These are phyloP conservation scores for Theonella swinhoei DNA, from an alignment of 37 sponge, comb jelly and placozoan genomes.

Conservation along the genomic window DNA sequence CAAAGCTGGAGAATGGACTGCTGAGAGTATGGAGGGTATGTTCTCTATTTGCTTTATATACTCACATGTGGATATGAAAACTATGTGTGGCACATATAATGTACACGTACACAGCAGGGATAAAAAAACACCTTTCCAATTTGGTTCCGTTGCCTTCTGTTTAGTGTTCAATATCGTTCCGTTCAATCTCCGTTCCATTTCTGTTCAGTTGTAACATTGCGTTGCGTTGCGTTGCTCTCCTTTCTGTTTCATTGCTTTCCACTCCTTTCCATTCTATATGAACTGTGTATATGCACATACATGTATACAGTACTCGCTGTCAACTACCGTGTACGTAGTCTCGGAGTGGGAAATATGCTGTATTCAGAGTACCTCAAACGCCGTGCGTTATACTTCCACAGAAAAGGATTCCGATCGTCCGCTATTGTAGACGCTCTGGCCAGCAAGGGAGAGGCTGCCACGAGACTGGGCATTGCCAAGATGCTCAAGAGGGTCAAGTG, in stretches of 20 bases:
- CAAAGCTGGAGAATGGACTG: slow-evolving; percentile 68
- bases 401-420: neutral
- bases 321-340: too few relatives aligned
- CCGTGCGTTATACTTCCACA: neutral
- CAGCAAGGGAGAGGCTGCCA: neutral
- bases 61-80: neutral
- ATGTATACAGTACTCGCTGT: too few relatives aligned
- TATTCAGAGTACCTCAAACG: neutral
- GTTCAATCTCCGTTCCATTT: neutral
- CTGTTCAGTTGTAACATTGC: neutral
- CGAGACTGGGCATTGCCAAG: neutral
- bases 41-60: too few relatives aligned
- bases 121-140: too few relatives aligned
- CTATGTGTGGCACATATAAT: neutral
- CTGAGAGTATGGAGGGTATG: slow-evolving; percentile 77
- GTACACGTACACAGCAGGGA: too few relatives aligned
- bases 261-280: too few relatives aligned
- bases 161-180: neutral
- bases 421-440: neutral
- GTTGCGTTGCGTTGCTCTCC: neutral
- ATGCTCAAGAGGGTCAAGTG: neutral
- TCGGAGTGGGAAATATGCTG: neutral
- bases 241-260: neutral
- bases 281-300: too few relatives aligned
- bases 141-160: too few relatives aligned